A percentile compares a stretch with the other conserved stretches of the same genome.
Conservation (phyloP, 2,113 vertebrate genomes). For the Miniopterus natalensis region DNA sequence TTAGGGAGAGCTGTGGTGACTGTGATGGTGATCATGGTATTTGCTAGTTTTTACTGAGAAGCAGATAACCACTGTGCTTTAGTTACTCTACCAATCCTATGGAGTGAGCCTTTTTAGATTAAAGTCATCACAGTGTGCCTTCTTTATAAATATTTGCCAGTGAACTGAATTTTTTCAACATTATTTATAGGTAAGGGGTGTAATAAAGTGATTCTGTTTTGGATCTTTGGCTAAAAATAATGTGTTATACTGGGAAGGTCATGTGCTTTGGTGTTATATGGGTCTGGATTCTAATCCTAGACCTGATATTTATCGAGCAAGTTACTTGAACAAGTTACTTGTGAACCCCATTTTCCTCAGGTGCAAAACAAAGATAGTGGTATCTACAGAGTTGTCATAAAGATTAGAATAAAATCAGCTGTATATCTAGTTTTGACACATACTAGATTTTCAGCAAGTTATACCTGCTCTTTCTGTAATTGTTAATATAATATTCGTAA, state of each 20-base stretch:
- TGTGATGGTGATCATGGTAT: neutral
- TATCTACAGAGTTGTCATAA: neutral
- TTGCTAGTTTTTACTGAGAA: neutral
- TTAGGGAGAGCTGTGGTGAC: neutral
- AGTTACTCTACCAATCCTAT: neutral
- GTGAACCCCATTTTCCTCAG: constrained; percentile 9
- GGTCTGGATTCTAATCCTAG: neutral
- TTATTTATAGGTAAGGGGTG: neutral
- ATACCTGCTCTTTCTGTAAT: neutral
- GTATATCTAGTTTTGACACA: neutral
- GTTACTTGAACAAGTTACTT: constrained; percentile 19
- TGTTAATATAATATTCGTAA: constrained; percentile 50
- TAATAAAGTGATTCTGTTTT: constrained; percentile 50
- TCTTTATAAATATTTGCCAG: constrained; percentile 23
- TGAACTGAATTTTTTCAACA: constrained; percentile 7
- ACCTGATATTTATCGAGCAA: neutral
- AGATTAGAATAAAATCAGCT: neutral
- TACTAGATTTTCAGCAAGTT: constrained; percentile 3
- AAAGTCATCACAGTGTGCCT: neutral
- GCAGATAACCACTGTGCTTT: neutral
- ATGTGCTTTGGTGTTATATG: neutral
- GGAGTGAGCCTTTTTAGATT: neutral
- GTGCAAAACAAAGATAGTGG: neutral
- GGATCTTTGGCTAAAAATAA: neutral
- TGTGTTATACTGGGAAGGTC: constrained; percentile 1